Base-by-base conservation (phyloP, 2,113 vertebrate species). In the Myodes glareolus region DNA sequence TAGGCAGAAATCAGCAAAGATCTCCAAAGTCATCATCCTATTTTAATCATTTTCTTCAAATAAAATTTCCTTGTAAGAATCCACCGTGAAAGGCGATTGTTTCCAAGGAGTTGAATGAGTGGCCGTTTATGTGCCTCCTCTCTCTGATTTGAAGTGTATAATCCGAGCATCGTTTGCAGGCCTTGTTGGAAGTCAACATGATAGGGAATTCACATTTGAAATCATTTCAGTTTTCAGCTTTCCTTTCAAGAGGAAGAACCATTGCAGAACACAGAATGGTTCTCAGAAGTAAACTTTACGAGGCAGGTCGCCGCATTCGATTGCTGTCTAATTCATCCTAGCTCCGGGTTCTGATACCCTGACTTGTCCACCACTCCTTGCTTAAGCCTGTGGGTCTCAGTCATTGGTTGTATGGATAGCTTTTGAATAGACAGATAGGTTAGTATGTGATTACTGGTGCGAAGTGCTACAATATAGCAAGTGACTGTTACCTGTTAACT, bases 21-120 rank as follows among this genome's bases (percentile, higher is more conserved):
- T 58, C 50, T 82, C 36, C 78, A 81, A 89, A 77, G 55, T 96
- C 21, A 90, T 89, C 89, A 89, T 65, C 97, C 72, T 1, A 6
- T 94, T 42, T 16, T 82, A 92, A 50, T 72, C 96, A 89, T 97
- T 98, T 94, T 91, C 90, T 97, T 97, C 6, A 90, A 94, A 96
- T 29, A 76, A 39, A 90, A 67, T 5, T 55, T 93, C 4, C 96
- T 96, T 94, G 36, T 97, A 94, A 45, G 96, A 81, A 70, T 58
- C 76, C 91, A 33, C 65, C 52, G 96, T 97, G 95, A 91, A 50
- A 78, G 72, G 52, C 88, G 47, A 31, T 58, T 80, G 85, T 97
- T 95, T 98, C 94, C 17, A 55, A 98, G 95, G 94, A 86, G 88
- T 97, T 98, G 97, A 97, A 97, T 94, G 97, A 97, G 50, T 50